Evolutionary conservation across 2,888 invertebrate species (phyloP), one percentile per base, ranked within the genome.

Genomic region (Andrena trimmerana): DNA sequence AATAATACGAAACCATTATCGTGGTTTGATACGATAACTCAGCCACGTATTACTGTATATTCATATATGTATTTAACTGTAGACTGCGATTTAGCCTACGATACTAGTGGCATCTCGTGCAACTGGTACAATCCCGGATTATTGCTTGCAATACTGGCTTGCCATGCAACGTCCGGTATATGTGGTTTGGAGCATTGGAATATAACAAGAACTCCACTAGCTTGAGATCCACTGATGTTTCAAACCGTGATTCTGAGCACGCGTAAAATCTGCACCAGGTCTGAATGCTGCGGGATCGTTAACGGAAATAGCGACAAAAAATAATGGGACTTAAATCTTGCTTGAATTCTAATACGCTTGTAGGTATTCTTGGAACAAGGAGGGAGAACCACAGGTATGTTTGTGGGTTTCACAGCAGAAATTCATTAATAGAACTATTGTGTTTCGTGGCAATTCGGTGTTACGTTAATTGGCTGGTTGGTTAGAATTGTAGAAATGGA

Each of bases 61-160:
- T 13, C 42, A 42, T 42, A 42, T 42, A 42, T 42, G 42, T 42
- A 42, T 42, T 42, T 81, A 71, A 60, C 66, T 65, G 65, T 52
- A 33, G 67, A 31, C 52, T 27, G 66, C 63, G 72, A 75, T 76
- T 75, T 68, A 69, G 62, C 63, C 71, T 50, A 42, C 84, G 76
- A 82, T 82, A 78, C 82, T 65, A 52, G 48, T 59, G 72, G 75
- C 80, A 68, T 83, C 74, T 83, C 85, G 33, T 66, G 81, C 81
- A 85, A 83, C 85, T 81, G 76, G 81, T 78, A 81, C 85, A 83
- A 85, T 85, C 85, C 75, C 69, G 81, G 87, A 87, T 87, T 87
- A 87, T 87, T 85, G 87, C 87, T 83, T 75, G 87, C 86, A 72
- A 83, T 77, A 78, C 67, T 66, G 72, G 79, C 79, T 84, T 84